phyloP scores from a whole-genome alignment of 1,140 invertebrate species.

The Pachyrhynchus sulphureomaculatus region DNA sequence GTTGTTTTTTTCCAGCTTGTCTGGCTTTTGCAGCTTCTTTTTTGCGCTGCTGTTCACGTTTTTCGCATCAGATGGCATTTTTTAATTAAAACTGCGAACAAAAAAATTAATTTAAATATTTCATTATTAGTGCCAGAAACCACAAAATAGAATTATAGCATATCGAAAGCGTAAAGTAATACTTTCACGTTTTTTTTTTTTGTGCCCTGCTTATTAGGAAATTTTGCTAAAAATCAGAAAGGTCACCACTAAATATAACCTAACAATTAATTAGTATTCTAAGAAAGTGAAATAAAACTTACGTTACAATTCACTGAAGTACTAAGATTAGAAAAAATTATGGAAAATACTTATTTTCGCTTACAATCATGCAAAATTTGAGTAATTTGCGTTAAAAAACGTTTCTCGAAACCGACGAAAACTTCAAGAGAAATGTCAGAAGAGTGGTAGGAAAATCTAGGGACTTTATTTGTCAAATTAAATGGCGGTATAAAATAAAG shows the following conservation, averaged over 20 bases:
- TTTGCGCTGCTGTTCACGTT: slow-evolving; percentile 95
- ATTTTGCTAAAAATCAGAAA: not conserved
- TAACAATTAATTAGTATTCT: not conserved
- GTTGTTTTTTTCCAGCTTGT: slow-evolving; percentile 65
- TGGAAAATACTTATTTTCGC: not conserved
- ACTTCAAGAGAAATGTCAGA: not conserved
- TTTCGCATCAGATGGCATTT: slow-evolving; percentile 97
- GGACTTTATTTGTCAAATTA: not conserved
- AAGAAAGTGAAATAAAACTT: not conserved
- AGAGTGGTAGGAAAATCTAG: no score
- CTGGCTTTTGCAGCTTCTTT: slow-evolving; percentile 89
- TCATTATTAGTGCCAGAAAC: no score
- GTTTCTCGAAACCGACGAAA: slow-evolving; percentile 13
- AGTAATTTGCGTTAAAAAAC: slow-evolving; percentile 5
- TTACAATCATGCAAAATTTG: slow-evolving; percentile 6
- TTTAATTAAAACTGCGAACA: not conserved
- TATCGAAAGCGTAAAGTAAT: slow-evolving; percentile 8
- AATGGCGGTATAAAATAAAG: no score
- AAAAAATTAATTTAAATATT: no score
- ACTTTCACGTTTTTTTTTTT: slow-evolving; percentile 10
- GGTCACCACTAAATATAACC: slow-evolving; percentile 2
- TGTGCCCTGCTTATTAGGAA: not conserved
- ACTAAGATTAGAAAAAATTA: not conserved
- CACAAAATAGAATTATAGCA: no score
- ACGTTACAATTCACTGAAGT: not conserved